These are phyloP conservation scores for Lordiphosa mommai DNA, from an alignment of 1,140 invertebrate genomes.

Conservation along the genomic window DNA sequence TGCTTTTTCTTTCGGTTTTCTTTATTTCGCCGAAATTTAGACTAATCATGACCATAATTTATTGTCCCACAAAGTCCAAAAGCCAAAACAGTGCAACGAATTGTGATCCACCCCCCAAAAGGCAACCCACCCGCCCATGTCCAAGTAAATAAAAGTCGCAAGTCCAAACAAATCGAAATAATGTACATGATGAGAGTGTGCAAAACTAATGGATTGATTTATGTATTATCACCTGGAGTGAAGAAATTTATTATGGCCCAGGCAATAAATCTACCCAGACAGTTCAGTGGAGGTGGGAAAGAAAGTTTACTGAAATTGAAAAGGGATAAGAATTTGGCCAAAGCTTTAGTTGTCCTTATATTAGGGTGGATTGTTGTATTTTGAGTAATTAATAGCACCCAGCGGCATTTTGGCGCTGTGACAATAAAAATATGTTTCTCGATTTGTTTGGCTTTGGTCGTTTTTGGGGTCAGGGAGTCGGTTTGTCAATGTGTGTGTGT, in stretches of 20 bases:
- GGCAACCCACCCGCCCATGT: constrained; percentile 3
- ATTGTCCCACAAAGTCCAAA: constrained; percentile 61
- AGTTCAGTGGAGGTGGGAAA: constrained; percentile 37
- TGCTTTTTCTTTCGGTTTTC: constrained; percentile 18
- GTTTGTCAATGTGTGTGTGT: background rate
- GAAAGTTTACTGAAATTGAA: constrained; percentile 49
- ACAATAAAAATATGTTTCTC: constrained; percentile 70
- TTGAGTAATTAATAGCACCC: constrained; percentile 74
- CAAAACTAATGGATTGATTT: constrained; percentile 77
- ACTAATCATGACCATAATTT: constrained; percentile 76
- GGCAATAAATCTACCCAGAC: constrained; percentile 66
- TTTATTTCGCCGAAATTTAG: constrained; percentile 58
- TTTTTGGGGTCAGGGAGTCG: constrained; percentile 21
- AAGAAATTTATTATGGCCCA: constrained; percentile 66
- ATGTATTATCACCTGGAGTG: constrained; percentile 71
- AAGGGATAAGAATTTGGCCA: constrained; percentile 65
- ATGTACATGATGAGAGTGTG: constrained; percentile 49
- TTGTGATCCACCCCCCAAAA: constrained; percentile 5
- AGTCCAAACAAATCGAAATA: constrained; percentile 62
- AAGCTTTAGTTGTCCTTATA: constrained; percentile 6
- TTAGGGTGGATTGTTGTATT: constrained; percentile 19
- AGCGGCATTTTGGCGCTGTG: constrained; percentile 59
- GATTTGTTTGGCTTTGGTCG: constrained; percentile 61
- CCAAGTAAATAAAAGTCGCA: constrained; percentile 35
- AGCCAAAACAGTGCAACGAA: constrained; percentile 55